These are phyloP conservation scores for Lordiphosa andalusiaca DNA, from an alignment of 2,888 invertebrate genomes.

Conservation along the genomic window DNA sequence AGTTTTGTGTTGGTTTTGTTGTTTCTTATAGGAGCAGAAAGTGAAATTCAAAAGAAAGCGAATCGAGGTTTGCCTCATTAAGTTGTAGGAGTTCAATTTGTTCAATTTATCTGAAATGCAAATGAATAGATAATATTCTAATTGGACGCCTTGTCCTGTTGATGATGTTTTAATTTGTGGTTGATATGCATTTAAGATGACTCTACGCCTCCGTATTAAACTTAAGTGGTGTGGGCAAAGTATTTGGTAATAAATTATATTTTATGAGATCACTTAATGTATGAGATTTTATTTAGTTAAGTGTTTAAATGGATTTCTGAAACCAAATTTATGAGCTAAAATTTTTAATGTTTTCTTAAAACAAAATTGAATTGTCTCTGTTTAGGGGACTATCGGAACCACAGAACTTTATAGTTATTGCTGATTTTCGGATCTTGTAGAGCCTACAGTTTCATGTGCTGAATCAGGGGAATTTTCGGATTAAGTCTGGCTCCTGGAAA, in stretches of 20 bases:
- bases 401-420: too few relatives aligned
- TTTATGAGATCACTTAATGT: too few relatives aligned
- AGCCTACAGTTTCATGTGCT: too few relatives aligned
- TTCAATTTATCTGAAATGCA: conserved; percentile 42
- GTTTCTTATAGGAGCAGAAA: conserved; percentile 29
- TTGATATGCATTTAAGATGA: conserved; percentile 19
- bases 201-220: conserved; percentile 36
- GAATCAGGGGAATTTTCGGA: too few relatives aligned
- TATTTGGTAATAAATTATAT: not conserved
- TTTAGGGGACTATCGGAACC: too few relatives aligned
- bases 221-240: conserved; percentile 18
- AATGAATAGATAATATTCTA: conserved; percentile 52
- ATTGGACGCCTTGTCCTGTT: conserved; percentile 41
- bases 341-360: too few relatives aligned
- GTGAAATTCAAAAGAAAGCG: conserved; percentile 65
- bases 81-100: conserved; percentile 68
- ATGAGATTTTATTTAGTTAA: too few relatives aligned
- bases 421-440: too few relatives aligned
- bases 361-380: too few relatives aligned
- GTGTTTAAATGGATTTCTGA: too few relatives aligned
- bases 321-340: too few relatives aligned
- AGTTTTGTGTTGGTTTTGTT: conserved; percentile 20
- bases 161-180: conserved; percentile 49
- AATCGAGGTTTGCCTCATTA: conserved; percentile 41
- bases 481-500: too few relatives aligned